Conservation (phyloP, 2,888 invertebrate genomes). For the Melieria crassipennis region DNA sequence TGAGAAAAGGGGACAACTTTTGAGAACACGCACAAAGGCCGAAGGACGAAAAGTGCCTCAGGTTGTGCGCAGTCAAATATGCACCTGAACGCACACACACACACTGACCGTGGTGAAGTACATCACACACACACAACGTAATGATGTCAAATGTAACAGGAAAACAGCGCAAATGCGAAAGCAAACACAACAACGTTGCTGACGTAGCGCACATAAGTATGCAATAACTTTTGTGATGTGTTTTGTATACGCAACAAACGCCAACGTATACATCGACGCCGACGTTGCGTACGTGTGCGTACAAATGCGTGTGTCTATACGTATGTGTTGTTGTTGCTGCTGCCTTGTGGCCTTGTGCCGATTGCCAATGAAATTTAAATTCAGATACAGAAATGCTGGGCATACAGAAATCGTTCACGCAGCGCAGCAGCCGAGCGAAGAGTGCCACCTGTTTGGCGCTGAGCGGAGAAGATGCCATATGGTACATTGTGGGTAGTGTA, state of each 20-base stretch:
- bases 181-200: not conserved
- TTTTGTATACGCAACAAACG: too few relatives aligned
- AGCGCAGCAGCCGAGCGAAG: too few relatives aligned
- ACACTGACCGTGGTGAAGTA: too few relatives aligned
- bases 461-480: too few relatives aligned
- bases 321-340: not conserved
- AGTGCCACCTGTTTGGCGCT: too few relatives aligned
- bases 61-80: too few relatives aligned
- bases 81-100: too few relatives aligned
- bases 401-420: not conserved
- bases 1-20: too few relatives aligned
- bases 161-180: not conserved
- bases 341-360: not conserved
- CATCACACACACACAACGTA: slow-evolving; percentile 13
- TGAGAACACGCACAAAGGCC: too few relatives aligned
- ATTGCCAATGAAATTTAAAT: slow-evolving; percentile 8
- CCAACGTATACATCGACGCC: not conserved
- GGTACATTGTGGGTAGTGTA: too few relatives aligned
- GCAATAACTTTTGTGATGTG: not conserved
- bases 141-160: slow-evolving; percentile 19
- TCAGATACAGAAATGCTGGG: slow-evolving; percentile 1
- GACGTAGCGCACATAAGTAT: not conserved
- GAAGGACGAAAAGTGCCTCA: too few relatives aligned
- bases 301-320: not conserved
- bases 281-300: not conserved